Evolutionary conservation across 2,797 vertebrate species (phyloP).

Genomic region (Chaetophractus vellerosus): DNA sequence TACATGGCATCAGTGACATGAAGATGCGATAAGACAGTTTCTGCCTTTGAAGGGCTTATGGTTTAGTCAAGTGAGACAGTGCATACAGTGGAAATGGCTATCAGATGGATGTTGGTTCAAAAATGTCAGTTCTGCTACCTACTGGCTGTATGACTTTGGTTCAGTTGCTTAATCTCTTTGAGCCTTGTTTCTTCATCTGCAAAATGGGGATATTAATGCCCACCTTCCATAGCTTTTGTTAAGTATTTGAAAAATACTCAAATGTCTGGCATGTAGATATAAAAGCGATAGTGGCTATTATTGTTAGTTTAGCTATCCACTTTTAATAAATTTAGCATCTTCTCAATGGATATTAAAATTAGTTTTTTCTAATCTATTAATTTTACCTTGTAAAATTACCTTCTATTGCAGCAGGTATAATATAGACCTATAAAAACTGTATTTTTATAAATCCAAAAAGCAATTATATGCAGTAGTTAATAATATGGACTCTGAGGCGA

Average conservation of each 20-base stretch:
- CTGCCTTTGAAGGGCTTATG: background rate
- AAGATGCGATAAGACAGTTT: background rate
- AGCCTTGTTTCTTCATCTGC: background rate
- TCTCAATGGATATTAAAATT: constrained; percentile 32
- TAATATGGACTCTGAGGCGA: background rate
- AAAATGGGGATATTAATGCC: constrained; percentile 16
- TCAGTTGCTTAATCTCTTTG: background rate
- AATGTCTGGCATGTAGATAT: background rate
- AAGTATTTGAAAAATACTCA: constrained; percentile 6
- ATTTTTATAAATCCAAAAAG: constrained; percentile 16
- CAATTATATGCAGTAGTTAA: constrained; percentile 36
- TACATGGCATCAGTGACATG: background rate
- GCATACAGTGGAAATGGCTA: background rate
- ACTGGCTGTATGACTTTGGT: background rate
- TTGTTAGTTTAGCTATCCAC: background rate
- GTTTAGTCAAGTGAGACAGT: background rate
- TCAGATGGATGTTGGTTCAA: background rate
- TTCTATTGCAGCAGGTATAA: background rate
- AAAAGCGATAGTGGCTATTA: background rate
- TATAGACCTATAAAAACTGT: background rate
- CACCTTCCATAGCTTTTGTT: background rate
- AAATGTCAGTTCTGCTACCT: background rate
- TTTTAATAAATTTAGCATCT: background rate
- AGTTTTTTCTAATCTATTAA: constrained; percentile 24
- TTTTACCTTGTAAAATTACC: constrained; percentile 63